Percentiles rank a stretch among this genome's conserved stretches.
Evolutionary conservation across 2,888 invertebrate species (phyloP).

Genomic region (Heliconius sara): DNA sequence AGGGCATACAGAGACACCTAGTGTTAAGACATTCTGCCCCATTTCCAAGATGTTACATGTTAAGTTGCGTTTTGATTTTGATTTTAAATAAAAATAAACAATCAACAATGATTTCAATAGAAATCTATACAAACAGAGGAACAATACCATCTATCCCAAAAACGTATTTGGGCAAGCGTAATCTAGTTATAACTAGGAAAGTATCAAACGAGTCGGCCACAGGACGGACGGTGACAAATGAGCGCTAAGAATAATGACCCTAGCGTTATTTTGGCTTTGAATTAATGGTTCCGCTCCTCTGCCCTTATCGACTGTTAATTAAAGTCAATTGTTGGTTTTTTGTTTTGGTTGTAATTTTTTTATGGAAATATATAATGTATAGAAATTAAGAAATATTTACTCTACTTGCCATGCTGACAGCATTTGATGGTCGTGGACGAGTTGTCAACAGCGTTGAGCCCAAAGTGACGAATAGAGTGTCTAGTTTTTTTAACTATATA

Average conservation of each 20-base stretch:
- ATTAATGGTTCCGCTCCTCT: slow-evolving; percentile 61
- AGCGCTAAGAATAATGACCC: slow-evolving; percentile 59
- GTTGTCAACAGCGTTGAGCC: no score
- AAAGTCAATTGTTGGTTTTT: slow-evolving; percentile 43
- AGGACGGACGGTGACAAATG: slow-evolving; percentile 62
- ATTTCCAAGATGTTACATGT: no score
- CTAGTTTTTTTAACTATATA: no score
- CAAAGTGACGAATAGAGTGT: no score
- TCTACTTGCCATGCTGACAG: not conserved
- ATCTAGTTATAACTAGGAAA: slow-evolving; percentile 42
- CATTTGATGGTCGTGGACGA: no score
- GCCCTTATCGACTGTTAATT: slow-evolving; percentile 57
- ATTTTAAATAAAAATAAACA: not conserved
- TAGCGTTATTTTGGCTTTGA: slow-evolving; percentile 62
- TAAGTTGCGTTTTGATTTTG: no score
- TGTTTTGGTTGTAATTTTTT: not conserved
- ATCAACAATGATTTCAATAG: not conserved
- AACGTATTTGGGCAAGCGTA: slow-evolving; percentile 6
- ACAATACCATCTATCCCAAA: slow-evolving; percentile 1
- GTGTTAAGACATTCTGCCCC: no score
- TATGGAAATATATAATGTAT: not conserved
- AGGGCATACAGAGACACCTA: no score
- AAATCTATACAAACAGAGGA: not conserved
- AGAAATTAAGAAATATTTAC: no score
- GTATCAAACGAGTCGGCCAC: slow-evolving; percentile 44